These are phyloP conservation scores for Paratilapia polleni DNA, from an alignment of 2,113 vertebrate species.

Conservation along the genomic window DNA sequence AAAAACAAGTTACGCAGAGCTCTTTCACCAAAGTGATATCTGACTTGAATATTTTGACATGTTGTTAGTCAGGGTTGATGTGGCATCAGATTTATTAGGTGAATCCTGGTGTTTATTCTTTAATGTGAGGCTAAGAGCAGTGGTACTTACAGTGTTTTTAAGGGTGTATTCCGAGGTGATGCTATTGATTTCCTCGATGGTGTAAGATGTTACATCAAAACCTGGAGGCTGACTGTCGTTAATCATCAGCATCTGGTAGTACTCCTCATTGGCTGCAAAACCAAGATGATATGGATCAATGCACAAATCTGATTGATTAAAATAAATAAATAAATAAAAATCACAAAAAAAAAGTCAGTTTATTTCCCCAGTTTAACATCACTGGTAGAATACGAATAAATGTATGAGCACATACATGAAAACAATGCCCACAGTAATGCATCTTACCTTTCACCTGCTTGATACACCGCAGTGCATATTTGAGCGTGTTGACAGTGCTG, in stretches of 20 bases:
- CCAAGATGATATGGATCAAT: neutral
- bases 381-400: neutral
- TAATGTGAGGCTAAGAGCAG: neutral
- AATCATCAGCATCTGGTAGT: constrained; percentile 91
- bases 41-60: neutral
- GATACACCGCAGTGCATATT: constrained; percentile 92
- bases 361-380: neutral
- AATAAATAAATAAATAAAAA: neutral
- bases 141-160: constrained; percentile 87
- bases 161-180: constrained; percentile 89
- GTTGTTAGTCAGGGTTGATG: neutral
- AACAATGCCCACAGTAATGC: neutral
- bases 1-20: neutral
- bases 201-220: constrained; percentile 88
- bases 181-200: constrained; percentile 88
- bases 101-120: neutral
- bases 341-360: neutral
- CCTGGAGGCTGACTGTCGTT: constrained; percentile 87
- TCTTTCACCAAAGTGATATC: no score
- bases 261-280: constrained; percentile 91
- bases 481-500: constrained; percentile 87
- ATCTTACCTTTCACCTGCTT: constrained; percentile 94
- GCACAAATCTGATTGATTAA: neutral
- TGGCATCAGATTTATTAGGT: neutral
- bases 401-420: neutral